Conservation (phyloP, 2,888 invertebrate species). For the Oligia strigilis region DNA sequence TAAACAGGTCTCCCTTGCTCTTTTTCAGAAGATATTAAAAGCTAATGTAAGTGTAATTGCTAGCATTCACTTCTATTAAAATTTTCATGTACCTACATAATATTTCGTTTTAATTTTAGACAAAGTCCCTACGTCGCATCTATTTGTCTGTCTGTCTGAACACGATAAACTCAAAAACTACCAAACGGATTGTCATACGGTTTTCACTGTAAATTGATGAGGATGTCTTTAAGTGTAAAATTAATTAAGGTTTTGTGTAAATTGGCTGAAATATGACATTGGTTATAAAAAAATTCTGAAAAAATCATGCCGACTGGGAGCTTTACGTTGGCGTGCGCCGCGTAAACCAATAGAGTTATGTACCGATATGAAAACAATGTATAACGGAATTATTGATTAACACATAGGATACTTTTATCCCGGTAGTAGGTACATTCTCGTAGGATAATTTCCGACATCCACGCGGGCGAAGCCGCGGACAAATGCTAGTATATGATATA, state of each 20-base stretch:
- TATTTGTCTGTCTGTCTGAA: not conserved
- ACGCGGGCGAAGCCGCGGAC: not conserved
- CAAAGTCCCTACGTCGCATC: not conserved
- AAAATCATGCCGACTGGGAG: not conserved
- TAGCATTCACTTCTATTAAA: not conserved
- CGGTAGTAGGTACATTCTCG: not conserved
- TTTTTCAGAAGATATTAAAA: slow-evolving; percentile 2
- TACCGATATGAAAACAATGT: not conserved
- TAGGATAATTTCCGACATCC: not conserved
- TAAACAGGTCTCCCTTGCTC: not conserved
- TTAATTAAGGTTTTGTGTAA: not conserved
- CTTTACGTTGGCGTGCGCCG: not conserved
- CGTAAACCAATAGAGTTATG: not conserved
- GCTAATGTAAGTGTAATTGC: not conserved
- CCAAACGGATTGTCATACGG: not conserved
- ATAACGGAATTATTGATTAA: not conserved
- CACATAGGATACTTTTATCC: not conserved
- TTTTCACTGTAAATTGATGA: not conserved
- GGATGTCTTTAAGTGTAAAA: not conserved
- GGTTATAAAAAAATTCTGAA: not conserved
- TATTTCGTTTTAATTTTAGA: not conserved
- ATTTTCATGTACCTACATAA: not conserved
- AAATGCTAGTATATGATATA: not conserved
- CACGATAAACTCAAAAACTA: not conserved
- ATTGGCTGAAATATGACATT: not conserved